Base-by-base conservation (phyloP, 2,113 vertebrate species). In the Chloebia gouldiae region DNA sequence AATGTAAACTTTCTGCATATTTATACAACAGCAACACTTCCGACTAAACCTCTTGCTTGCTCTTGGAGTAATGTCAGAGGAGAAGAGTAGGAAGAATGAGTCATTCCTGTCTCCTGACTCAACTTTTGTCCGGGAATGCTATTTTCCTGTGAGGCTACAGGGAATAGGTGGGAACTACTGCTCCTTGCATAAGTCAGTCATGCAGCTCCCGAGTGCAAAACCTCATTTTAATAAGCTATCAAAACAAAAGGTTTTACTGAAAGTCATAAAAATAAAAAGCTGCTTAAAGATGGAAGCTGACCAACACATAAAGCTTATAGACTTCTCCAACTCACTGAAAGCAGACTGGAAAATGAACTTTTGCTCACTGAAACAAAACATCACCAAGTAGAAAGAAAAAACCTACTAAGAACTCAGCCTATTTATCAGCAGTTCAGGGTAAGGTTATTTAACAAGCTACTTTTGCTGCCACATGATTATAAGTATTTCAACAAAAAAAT, bases 51-150 rank as follows among this genome's bases (percentile, higher is more conserved):
- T 75, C 71, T 77, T 75, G 35, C 66, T 54, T 66, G 28, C 28
- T 95, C 60, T 35, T 90, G 60, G 90, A 65, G 73, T 31, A 69
- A 81, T 64, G 71, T 78, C 91, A 94, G 80, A 86, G 39, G 59
- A 15, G 56, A 78, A 28, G 3, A 4, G 50, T 13, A 44, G 1
- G 13, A 61, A 70, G 71, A 83, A 73, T 93, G 94, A 97, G 59
- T 88, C 90, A 94, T 73, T 93, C 44, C 78, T 85, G 65, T 69
- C 70, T 91, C 71, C 51, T 88, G 92, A 92, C 93, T 97, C 90
- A 90, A 66, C 56, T 70, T 39, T n/a, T 73, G 42, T 30, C 85
- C 1, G 0, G 54, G 54, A 95, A 88, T 54, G 45, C 16, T 76
- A 3, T 85, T 88, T 75, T 78, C 35, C 86, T 82, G 63, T 8